Percentiles rank a stretch among this genome's conserved stretches.
phyloP scores from a whole-genome alignment of 2,888 invertebrate species.

The Lutraria lutraria region DNA sequence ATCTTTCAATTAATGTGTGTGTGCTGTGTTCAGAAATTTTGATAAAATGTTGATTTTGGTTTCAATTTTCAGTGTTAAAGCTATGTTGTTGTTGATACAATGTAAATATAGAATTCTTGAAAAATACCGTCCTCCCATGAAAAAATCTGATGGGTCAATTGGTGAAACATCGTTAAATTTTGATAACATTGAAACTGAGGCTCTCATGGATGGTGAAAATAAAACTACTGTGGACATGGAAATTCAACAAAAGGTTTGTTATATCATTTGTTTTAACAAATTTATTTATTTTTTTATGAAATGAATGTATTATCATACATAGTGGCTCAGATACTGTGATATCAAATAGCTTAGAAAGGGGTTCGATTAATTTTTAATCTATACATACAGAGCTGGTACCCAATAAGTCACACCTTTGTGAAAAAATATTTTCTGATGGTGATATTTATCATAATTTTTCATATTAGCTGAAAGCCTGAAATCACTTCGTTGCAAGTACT shows the following conservation, averaged over 20 bases:
- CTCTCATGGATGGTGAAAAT: conserved; percentile 57
- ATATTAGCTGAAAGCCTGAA: too few species aligned
- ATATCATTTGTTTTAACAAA: background rate
- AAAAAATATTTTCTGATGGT: too few species aligned
- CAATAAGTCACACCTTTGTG: too few species aligned
- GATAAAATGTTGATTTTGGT: background rate
- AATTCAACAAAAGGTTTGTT: conserved; percentile 55
- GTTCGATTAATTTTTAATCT: too few species aligned
- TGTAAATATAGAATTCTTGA: conserved; percentile 86
- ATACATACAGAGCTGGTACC: too few species aligned
- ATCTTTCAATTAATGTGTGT: background rate
- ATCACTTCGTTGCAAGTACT: too few species aligned
- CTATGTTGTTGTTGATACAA: conserved; percentile 87
- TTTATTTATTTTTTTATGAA: background rate
- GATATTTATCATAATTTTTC: too few species aligned
- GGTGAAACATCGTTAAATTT: conserved; percentile 36
- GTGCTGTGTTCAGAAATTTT: background rate
- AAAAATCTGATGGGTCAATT: conserved; percentile 37
- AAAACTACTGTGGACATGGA: conserved; percentile 59
- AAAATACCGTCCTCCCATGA: conserved; percentile 64
- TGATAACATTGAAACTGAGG: conserved; percentile 47
- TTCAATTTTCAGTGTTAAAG: conserved; percentile 85
- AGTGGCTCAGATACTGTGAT: too few species aligned
- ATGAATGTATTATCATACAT: background rate
- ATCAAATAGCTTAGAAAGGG: too few species aligned